phyloP scores from a whole-genome alignment of 2,113 vertebrate species.

The Diadophis punctatus region DNA sequence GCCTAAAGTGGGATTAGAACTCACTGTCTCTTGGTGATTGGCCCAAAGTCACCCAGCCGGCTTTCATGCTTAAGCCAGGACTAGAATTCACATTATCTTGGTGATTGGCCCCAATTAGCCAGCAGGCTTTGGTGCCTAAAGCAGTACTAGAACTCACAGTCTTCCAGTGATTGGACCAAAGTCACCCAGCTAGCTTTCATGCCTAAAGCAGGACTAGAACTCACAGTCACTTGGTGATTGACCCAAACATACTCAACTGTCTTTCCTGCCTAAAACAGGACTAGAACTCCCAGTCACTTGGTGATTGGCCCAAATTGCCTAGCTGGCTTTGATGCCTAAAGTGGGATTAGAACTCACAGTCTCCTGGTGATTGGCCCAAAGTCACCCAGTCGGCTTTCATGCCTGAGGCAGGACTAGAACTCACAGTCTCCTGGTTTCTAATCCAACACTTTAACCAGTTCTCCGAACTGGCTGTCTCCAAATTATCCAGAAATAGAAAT shows the following conservation, averaged over 20 bases:
- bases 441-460: not conserved
- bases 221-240: too few relatives aligned
- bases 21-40: too few relatives aligned
- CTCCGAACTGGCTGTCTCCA: not conserved
- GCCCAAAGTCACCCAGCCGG: accelerated
- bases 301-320: not conserved
- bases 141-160: too few relatives aligned
- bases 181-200: not conserved
- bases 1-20: too few relatives aligned
- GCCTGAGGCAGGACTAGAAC: not conserved
- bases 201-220: too few relatives aligned
- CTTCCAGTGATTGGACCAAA: not conserved
- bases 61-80: not conserved
- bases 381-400: not conserved
- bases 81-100: not conserved
- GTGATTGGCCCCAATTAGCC: not conserved
- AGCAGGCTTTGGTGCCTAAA: too few relatives aligned
- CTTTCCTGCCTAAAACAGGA: not conserved
- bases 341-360: too few relatives aligned
- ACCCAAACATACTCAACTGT: accelerated
- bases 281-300: not conserved
- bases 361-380: not conserved
- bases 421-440: not conserved
- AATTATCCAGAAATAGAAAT: not conserved
- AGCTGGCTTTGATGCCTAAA: too few relatives aligned